Conservation (phyloP, 1,140 invertebrate genomes). For the Pentalonia nigronervosa region DNA sequence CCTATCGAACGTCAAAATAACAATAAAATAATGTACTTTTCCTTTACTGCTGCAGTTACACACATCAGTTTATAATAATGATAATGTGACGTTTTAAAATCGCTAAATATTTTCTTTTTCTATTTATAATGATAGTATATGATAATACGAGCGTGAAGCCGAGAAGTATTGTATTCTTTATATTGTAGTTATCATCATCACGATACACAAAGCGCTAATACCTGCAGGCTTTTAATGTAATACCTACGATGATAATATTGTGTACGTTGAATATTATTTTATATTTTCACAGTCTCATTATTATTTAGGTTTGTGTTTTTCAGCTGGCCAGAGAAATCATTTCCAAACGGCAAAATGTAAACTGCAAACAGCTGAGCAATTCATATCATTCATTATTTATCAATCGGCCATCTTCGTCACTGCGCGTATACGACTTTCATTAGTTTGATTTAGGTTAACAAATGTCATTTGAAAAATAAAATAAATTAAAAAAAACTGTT, state of each 20-base stretch:
- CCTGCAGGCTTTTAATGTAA: not conserved
- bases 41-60: not conserved
- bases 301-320: not conserved
- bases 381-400: not conserved
- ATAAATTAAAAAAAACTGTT: not conserved
- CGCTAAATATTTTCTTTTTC: not conserved
- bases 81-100: not conserved
- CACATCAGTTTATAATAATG: not conserved
- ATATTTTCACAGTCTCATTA: not conserved
- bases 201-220: not conserved
- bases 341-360: not conserved
- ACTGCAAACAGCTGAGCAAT: not conserved
- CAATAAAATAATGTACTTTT: not conserved
- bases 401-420: not conserved
- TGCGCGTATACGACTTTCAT: not conserved
- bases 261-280: not conserved
- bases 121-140: not conserved
- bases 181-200: not conserved
- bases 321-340: not conserved
- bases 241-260: not conserved
- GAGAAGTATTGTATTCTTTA: not conserved
- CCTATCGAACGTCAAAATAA: not conserved
- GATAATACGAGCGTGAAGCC: not conserved
- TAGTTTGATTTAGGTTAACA: conserved; percentile 28
- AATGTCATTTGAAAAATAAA: conserved; percentile 1